These are phyloP conservation scores for Heliornis fulica DNA, from an alignment of 2,113 vertebrate species.

Conservation along the genomic window DNA sequence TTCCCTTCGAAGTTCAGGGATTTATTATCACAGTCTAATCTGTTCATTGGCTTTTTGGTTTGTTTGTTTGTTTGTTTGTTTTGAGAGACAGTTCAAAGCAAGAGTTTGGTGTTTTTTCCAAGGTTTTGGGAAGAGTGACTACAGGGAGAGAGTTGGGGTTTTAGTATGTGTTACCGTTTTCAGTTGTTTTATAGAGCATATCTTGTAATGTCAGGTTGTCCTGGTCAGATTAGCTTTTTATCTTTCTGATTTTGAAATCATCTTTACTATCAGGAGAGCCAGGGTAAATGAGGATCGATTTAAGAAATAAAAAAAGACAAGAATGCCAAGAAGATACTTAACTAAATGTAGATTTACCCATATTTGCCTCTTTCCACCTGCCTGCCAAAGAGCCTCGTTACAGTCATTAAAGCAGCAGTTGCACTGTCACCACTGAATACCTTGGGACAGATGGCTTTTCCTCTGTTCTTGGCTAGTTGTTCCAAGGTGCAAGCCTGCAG, in stretches of 20 bases:
- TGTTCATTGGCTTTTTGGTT: not conserved
- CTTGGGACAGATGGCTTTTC: not conserved
- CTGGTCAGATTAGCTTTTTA: not conserved
- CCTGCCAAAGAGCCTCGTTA: not conserved
- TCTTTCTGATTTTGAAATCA: slow-evolving; percentile 37
- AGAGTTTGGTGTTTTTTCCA: not conserved
- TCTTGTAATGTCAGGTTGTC: not conserved
- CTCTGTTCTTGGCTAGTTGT: not conserved
- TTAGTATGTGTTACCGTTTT: not conserved
- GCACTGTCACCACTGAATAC: not conserved
- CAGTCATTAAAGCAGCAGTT: not conserved
- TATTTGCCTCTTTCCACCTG: not conserved
- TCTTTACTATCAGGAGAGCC: not conserved
- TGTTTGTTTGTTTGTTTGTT: not conserved
- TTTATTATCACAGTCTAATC: not conserved
- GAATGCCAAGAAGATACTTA: slow-evolving; percentile 17
- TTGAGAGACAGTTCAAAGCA: not conserved
- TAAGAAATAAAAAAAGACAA: not conserved
- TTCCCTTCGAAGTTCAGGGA: not conserved
- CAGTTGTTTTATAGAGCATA: not conserved
- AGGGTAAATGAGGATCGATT: not conserved
- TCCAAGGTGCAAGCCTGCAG: not conserved
- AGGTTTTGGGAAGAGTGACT: not conserved
- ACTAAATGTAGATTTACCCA: not conserved
- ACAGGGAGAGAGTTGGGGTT: not conserved